These are phyloP conservation scores for Coptodon bakossiorum DNA, from an alignment of 2,113 vertebrate genomes.

Conservation along the genomic window DNA sequence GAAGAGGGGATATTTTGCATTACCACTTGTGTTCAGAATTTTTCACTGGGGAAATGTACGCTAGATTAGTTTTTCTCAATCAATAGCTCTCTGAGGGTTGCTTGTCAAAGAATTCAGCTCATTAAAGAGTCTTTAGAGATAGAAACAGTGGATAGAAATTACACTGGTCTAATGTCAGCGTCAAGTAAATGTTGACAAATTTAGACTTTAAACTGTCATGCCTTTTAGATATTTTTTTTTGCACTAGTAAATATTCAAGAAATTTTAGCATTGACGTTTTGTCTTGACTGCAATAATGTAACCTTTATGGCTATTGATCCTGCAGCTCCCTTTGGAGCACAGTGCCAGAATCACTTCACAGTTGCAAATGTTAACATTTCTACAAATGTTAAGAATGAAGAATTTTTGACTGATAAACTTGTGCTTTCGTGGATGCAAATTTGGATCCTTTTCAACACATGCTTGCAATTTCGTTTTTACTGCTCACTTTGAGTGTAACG, in stretches of 20 bases:
- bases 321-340: not conserved
- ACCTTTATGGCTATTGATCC: not conserved
- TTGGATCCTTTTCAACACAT: conserved; percentile 29
- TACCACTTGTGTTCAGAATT: conserved; percentile 23
- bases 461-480: conserved; percentile 63
- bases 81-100: conserved; percentile 31
- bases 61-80: conserved; percentile 48
- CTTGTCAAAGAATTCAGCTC: conserved; percentile 16
- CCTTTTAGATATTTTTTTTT: not conserved
- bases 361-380: not conserved
- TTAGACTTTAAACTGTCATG: not conserved
- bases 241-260: not conserved
- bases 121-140: conserved; percentile 10
- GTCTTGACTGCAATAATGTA: not conserved
- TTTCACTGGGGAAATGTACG: conserved; percentile 30
- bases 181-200: not conserved
- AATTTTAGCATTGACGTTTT: not conserved
- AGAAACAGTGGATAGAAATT: not conserved
- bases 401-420: conserved; percentile 15
- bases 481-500: conserved; percentile 39
- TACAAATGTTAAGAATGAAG: conserved; percentile 7
- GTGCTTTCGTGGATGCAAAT: not conserved
- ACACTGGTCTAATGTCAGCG: not conserved
- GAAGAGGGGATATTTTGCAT: conserved; percentile 52
- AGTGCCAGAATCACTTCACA: not conserved